Base-by-base conservation (phyloP, 2,113 vertebrate species). In the Fulica atra region DNA sequence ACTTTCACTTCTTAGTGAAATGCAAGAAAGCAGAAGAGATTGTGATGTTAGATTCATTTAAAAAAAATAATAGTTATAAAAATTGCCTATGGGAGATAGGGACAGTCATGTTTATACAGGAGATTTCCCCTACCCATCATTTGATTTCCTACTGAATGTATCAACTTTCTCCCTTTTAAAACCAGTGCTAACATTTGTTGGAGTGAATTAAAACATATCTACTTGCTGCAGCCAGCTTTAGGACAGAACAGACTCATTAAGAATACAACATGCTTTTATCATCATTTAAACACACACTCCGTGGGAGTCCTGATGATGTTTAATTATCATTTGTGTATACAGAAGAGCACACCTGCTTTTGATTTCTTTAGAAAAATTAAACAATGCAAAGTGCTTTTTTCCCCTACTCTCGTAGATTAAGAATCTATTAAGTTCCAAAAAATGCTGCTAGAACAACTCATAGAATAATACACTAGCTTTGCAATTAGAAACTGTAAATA, bases 291-390 rank as follows among this genome's bases (percentile, higher is more conserved):
- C 36, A 70, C 15, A 35, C 51, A 17, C 31, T 81, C 91, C 26
- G 59, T 57, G 35, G 79, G 88, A 94, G 66, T 74, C 81, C 74
- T 92, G 86, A 65, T 80, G 79, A 72, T 85, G 68, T 88, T 88
- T 89, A 89, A 88, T 94, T 93, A 92, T 88, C 81, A 46, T 51
- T 82, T 90, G 36, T 57, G 76, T 68, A 65, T 60, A 61, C 15
- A 90, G 74, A 85, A 25, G 1, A 63, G 59, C 79, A 92, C 79
- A 90, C 31, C 74, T 94, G 90, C 26, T 82, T 94, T 66, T 78
- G 65, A 10, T 61, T 74, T 71, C 59, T 66, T 16, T 31, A n/a
- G 11, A 83, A 80, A 74, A 57, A 6, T 7, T 16, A 89, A 94
- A 78, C 24, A 59, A 46, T 0, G 2, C 13, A 74, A 86, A 88